A percentile compares a stretch with the other conserved stretches of the same genome.
Conservation (phyloP, 2,888 invertebrate species). For the Drosophila incognita region DNA sequence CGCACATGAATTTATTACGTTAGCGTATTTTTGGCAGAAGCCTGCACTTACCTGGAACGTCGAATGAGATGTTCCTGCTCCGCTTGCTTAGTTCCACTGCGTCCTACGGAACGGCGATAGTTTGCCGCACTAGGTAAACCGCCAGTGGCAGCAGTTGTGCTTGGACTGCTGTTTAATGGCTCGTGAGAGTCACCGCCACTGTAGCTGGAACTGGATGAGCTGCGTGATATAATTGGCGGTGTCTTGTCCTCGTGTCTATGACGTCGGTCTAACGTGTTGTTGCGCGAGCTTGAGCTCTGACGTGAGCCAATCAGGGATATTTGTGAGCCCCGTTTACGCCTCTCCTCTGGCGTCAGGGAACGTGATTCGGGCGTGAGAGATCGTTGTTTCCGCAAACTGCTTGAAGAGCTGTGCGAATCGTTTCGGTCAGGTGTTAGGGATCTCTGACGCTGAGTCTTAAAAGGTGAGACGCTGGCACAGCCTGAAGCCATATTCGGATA, state of each 20-base stretch:
- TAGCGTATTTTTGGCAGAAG: background rate
- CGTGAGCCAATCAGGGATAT: slow-evolving; percentile 82
- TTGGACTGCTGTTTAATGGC: slow-evolving; percentile 43
- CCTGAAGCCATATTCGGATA: slow-evolving; percentile 53
- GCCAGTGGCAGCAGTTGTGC: slow-evolving; percentile 16
- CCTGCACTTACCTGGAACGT: slow-evolving; percentile 82
- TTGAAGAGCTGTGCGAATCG: slow-evolving; percentile 84
- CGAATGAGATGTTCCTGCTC: slow-evolving; percentile 84
- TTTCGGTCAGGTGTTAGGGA: slow-evolving; percentile 85
- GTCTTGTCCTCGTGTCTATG: slow-evolving; percentile 82
- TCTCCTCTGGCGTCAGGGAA: slow-evolving; percentile 84
- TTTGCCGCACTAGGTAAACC: slow-evolving; percentile 18
- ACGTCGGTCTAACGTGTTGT: slow-evolving; percentile 84
- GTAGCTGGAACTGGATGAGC: slow-evolving; percentile 85
- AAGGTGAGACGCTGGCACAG: slow-evolving; percentile 76
- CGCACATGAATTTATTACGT: slow-evolving; percentile 1
- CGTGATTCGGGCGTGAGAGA: slow-evolving; percentile 85
- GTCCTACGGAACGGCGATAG: slow-evolving; percentile 79
- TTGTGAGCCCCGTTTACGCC: slow-evolving; percentile 82
- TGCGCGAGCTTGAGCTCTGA: slow-evolving; percentile 84
- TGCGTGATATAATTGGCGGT: slow-evolving; percentile 82
- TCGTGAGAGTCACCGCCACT: slow-evolving; percentile 81
- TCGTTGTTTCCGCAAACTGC: slow-evolving; percentile 83
- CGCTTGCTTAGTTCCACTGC: slow-evolving; percentile 77
- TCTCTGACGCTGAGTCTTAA: slow-evolving; percentile 83